Conservation (phyloP, 2,113 vertebrate species). For the Microtus oregoni region DNA sequence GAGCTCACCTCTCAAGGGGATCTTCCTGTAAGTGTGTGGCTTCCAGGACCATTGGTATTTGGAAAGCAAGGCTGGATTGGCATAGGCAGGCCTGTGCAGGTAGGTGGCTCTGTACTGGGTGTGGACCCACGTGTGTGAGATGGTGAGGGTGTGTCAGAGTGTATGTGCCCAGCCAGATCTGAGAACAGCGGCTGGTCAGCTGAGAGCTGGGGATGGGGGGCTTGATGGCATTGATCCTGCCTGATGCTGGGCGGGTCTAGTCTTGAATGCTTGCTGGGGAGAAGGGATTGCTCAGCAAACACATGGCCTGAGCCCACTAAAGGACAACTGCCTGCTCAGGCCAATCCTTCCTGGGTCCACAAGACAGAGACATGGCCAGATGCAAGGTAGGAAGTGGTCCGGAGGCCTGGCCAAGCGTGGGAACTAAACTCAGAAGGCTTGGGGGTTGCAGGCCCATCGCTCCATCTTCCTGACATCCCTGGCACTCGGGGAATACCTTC, state of each 20-base stretch:
- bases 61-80: slow-evolving; percentile 66
- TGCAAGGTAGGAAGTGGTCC: background rate
- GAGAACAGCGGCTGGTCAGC: background rate
- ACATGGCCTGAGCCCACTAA: background rate
- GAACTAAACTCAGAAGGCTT: background rate
- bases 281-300: background rate
- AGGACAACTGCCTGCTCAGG: background rate
- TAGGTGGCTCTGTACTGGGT: slow-evolving; percentile 70
- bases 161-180: background rate
- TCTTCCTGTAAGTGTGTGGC: slow-evolving; percentile 61
- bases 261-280: background rate
- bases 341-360: background rate
- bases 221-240: background rate
- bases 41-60: slow-evolving; percentile 63
- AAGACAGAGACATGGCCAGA: background rate
- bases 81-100: slow-evolving; percentile 72
- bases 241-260: background rate
- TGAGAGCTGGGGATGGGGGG: background rate
- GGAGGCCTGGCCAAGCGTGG: background rate
- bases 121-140: slow-evolving; percentile 49
- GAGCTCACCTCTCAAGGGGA: slow-evolving; percentile 28
- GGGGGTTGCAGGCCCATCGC: background rate
- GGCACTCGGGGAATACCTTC: background rate
- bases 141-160: background rate
- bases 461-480: background rate